Evolutionary conservation across 1,140 invertebrate species (phyloP).

Genomic region (Holotrichia oblita): DNA sequence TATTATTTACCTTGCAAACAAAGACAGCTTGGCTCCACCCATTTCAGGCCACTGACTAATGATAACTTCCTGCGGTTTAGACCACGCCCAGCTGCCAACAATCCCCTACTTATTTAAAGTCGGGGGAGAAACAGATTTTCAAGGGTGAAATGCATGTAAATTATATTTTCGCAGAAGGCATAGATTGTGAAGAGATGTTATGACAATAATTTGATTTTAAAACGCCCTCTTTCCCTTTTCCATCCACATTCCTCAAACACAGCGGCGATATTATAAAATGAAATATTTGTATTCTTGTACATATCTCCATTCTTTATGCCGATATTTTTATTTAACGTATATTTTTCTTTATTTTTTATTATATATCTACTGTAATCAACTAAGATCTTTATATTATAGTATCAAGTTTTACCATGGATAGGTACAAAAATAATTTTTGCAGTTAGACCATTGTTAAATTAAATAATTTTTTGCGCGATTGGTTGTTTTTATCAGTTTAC

Average conservation of each 20-base stretch:
- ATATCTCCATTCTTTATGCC: no score
- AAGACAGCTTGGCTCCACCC: slow-evolving; percentile 57
- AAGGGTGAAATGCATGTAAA: slow-evolving; percentile 34
- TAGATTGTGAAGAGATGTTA: slow-evolving; percentile 37
- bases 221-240: not conserved
- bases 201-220: slow-evolving; percentile 40
- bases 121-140: not conserved
- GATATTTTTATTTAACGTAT: no score
- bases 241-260: not conserved
- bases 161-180: slow-evolving; percentile 30
- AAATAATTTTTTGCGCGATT: no score
- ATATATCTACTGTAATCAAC: no score
- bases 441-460: no score
- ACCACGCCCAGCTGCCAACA: slow-evolving; percentile 46
- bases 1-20: slow-evolving; percentile 62
- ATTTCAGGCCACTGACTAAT: slow-evolving; percentile 59
- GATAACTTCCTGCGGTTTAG: slow-evolving; percentile 52
- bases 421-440: no score
- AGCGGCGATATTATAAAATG: not conserved
- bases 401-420: no score
- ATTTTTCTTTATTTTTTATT: no score
- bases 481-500: no score
- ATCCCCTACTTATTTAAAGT: not conserved
- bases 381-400: no score
- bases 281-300: not conserved